Base-by-base conservation (phyloP, 2,797 vertebrate genomes). In the Eospalax fontanierii region DNA sequence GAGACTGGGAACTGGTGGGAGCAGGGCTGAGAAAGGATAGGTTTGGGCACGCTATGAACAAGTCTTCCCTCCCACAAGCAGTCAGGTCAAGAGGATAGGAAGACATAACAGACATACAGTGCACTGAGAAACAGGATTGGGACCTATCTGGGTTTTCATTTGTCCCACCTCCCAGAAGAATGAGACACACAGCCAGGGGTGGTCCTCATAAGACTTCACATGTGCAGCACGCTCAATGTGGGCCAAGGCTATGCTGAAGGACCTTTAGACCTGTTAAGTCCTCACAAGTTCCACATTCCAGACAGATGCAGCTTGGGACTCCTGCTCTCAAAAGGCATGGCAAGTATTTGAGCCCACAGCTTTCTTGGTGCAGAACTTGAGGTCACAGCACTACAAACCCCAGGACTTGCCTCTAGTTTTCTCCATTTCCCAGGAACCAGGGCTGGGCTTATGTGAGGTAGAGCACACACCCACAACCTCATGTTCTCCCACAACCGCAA, bases 111-210 rank as follows among this genome's bases (percentile, higher is more conserved):
- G 61, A 84, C 46, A 82, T 18, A 43, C 28, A 6, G 2, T 22
- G 38, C 82, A 61, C 40, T 83, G 80, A 15, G 66, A 94, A 92
- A 91, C 6, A 43, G 61, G n/a, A 50, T 15, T 87, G 84, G 46
- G 71, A 43, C 83, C 81, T 75, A 33, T 24, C 50, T 54, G 68
- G 68, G 80, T 40, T 94, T 95, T 90, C 91, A 74, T 82, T 70
- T 88, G 76, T 35, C 38, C 70, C 40, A 95, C 24, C 66, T 90
- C 73, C 79, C 79, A 88, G 40, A 50, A 92, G 61, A 89, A 87
- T 33, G 4, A 81, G 65, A 86, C 57, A 65, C 24, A 71, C 15
- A 79, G 86, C 63, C 46, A 10, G 24, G 11, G 40, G 16, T 7
- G 28, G 76, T 61, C 73, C 91, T 33, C 61, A 89, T 46, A 68